phyloP scores from a whole-genome alignment of 2,888 invertebrate genomes.

The Homarus gammarus region DNA sequence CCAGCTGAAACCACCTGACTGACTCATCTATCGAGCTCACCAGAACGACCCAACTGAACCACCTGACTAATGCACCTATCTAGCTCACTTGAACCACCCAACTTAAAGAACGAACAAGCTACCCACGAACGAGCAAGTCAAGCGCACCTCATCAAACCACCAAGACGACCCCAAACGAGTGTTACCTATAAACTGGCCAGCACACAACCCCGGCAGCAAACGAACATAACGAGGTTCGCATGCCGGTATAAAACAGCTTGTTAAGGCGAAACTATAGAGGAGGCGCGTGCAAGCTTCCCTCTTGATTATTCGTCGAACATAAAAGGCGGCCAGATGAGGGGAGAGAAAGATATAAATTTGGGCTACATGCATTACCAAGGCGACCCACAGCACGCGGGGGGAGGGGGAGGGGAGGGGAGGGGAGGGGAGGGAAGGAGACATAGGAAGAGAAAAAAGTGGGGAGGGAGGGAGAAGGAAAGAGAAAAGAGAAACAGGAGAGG shows the following conservation, averaged over 20 bases:
- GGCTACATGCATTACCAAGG: slow-evolving; percentile 26
- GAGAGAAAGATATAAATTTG: slow-evolving; percentile 41
- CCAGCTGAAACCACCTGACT: too few relatives aligned
- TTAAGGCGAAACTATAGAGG: slow-evolving; percentile 26
- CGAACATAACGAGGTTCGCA: slow-evolving; percentile 27
- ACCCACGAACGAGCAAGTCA: too few relatives aligned
- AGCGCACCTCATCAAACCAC: too few relatives aligned
- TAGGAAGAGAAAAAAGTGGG: background rate
- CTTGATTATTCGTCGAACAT: slow-evolving; percentile 12
- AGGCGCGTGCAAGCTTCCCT: slow-evolving; percentile 9
- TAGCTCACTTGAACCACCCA: too few relatives aligned
- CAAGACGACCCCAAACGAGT: too few relatives aligned
- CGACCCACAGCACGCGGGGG: slow-evolving; percentile 2
- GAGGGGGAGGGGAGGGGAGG: background rate
- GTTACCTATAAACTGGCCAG: too few relatives aligned
- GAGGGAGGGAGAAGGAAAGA: slow-evolving; percentile 4
- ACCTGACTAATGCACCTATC: too few relatives aligned
- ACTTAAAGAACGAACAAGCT: too few relatives aligned
- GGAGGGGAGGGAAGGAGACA: background rate
- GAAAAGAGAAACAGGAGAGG: background rate
- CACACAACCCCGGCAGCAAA: too few relatives aligned
- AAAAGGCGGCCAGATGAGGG: slow-evolving; percentile 39
- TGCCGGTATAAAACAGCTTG: slow-evolving; percentile 35
- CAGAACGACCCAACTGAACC: too few relatives aligned
- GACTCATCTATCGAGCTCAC: too few relatives aligned